Evolutionary conservation across 2,797 vertebrate genomes (phyloP).

Genomic region (Danio albolineatus): DNA sequence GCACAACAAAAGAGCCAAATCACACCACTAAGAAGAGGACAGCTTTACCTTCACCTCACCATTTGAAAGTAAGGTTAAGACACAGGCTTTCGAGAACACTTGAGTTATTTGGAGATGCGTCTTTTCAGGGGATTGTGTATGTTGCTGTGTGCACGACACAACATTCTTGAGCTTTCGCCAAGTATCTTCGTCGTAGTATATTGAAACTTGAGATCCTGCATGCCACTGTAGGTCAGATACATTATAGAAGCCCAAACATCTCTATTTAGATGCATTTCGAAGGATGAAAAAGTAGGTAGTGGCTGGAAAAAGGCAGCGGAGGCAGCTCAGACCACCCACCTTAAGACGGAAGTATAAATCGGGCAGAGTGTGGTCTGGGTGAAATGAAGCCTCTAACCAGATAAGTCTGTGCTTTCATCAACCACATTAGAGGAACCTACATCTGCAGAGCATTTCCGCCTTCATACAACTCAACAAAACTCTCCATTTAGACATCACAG

Average conservation of each 20-base stretch:
- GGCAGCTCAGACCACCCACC: conserved; percentile 76
- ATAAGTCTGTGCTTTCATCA: conserved; percentile 82
- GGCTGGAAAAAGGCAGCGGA: conserved; percentile 57
- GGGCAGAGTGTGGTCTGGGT: conserved; percentile 69
- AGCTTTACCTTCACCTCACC: background rate
- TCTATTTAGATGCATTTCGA: conserved; percentile 67
- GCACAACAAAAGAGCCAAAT: conserved; percentile 17
- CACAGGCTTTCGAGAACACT: conserved; percentile 23
- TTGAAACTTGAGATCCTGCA: conserved; percentile 38
- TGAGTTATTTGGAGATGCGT: conserved; percentile 3
- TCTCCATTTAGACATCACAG: conserved; percentile 80
- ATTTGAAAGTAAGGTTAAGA: background rate
- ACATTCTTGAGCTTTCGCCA: conserved; percentile 32
- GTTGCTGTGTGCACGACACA: conserved; percentile 9
- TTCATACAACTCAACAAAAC: conserved; percentile 72
- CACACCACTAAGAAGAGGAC: background rate
- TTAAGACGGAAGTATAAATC: conserved; percentile 67
- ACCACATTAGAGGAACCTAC: conserved; percentile 79
- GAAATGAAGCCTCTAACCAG: conserved; percentile 76
- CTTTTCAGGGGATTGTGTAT: conserved; percentile 21
- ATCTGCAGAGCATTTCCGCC: conserved; percentile 82
- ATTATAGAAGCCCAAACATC: conserved; percentile 23
- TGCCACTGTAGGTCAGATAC: conserved; percentile 34
- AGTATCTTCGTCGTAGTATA: conserved; percentile 17
- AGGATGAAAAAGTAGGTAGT: conserved; percentile 58